A percentile compares a stretch with the other conserved stretches of the same genome.
Evolutionary conservation across 2,113 vertebrate species (phyloP).

Genomic region (Pygoscelis antarcticus): DNA sequence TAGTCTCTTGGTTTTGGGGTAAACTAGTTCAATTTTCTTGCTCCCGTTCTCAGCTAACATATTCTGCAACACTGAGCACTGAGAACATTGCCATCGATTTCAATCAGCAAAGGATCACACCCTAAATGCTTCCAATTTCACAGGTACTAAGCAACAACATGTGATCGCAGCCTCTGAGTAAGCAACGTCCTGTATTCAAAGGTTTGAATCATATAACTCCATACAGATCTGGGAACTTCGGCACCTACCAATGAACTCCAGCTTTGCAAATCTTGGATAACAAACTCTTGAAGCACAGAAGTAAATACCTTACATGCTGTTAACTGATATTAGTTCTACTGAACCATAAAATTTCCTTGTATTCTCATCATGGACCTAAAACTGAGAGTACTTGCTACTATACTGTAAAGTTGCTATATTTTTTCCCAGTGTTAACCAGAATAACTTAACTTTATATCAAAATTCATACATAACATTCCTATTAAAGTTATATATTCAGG

Average conservation of each 20-base stretch:
- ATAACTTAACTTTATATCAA: neutral
- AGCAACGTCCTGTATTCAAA: neutral
- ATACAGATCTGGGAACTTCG: neutral
- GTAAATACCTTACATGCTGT: neutral
- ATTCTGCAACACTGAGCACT: neutral
- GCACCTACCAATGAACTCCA: neutral
- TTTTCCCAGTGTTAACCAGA: neutral
- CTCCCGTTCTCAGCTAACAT: neutral
- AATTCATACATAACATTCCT: neutral
- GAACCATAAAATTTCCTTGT: neutral
- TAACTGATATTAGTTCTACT: neutral
- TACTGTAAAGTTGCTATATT: neutral
- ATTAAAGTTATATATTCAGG: neutral
- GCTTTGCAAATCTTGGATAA: neutral
- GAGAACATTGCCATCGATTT: conserved; percentile 63
- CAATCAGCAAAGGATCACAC: conserved; percentile 47
- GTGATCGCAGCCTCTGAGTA: neutral
- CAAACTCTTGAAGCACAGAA: neutral
- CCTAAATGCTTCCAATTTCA: conserved; percentile 46
- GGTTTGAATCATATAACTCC: neutral
- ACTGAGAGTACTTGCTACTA: neutral
- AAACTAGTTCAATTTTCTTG: neutral
- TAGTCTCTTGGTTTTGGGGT: neutral
- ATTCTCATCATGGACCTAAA: neutral
- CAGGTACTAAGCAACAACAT: conserved; percentile 44